Evolutionary conservation across 2,113 vertebrate species (phyloP).

Genomic region (Phalacrocorax pelagicus): DNA sequence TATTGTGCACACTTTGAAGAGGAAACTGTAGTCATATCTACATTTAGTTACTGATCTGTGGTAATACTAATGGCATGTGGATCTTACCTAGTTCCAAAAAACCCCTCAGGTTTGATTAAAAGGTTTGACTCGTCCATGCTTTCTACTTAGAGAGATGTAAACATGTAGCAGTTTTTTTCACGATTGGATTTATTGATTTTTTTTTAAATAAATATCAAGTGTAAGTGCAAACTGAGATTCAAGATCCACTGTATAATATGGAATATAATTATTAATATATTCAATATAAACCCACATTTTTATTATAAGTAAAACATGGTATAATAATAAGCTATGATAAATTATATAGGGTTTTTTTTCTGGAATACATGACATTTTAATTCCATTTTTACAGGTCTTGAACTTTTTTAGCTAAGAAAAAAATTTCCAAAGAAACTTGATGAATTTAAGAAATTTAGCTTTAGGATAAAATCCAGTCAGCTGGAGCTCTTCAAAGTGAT

Average conservation of each 20-base stretch:
- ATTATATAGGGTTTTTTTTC: neutral
- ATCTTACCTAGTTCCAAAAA: neutral
- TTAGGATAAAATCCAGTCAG: neutral
- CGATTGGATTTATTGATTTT: neutral
- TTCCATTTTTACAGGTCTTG: neutral
- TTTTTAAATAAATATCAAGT: neutral
- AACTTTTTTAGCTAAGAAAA: neutral
- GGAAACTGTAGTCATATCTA: neutral
- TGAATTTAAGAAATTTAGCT: neutral
- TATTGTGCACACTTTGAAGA: neutral
- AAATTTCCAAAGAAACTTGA: neutral
- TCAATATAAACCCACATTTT: neutral
- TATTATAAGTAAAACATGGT: neutral
- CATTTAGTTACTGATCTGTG: neutral
- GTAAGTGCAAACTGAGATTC: neutral
- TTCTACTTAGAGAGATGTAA: neutral
- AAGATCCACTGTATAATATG: neutral
- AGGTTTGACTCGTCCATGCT: neutral
- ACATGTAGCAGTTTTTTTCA: neutral
- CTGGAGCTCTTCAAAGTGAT: neutral
- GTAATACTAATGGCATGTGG: neutral
- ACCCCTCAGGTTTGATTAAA: rapidly evolving
- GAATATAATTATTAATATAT: neutral
- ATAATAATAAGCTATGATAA: neutral
- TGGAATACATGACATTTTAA: neutral